Evolutionary conservation across 2,113 vertebrate species (phyloP), one percentile per base, ranked within the genome.

Genomic region (Vulpes ferrilata): DNA sequence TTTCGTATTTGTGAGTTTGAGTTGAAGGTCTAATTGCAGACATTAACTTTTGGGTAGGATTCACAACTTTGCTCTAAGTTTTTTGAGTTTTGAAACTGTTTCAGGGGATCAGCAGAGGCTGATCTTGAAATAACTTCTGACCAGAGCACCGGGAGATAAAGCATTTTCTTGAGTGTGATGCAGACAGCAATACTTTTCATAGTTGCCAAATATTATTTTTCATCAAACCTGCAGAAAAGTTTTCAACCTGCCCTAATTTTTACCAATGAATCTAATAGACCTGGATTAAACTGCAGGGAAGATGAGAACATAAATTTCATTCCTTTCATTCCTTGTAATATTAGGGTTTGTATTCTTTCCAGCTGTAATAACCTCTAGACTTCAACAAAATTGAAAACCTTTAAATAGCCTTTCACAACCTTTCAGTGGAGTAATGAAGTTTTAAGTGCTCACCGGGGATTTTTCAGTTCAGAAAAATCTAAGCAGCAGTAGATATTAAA

Each of bases 381-480:
- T 99, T 98, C 98, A 98, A 97, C 98, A 99, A 99, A 99, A 99
- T 99, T 98, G 98, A 99, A 99, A 99, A 99, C 98, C 98, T 98
- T 99, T 99, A 99, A 99, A 99, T 98, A 99, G 98, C 98, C 98
- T 99, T 99, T 99, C 98, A 99, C 98, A 99, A 98, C 98, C 98
- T 99, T 99, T 99, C 98, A 98, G 96, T 87, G 97, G 98, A 98
- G 98, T 99, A 99, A 99, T 99, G 99, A 99, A 99, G 99, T 99
- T 99, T 99, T 99, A 99, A 99, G 98, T 98, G 98, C 98, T 99
- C 99, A 98, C 98, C 96, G 23, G 99, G 98, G 99, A 99, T 98
- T 99, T 98, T 99, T 98, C 98, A 98, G 98, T 99, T 99, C 98
- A 98, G 98, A 98, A 99, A 99, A 98, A 98, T 98, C 98, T 98